Base-by-base conservation (phyloP, 2,888 invertebrate species). In the Koerneria pararmatus region DNA sequence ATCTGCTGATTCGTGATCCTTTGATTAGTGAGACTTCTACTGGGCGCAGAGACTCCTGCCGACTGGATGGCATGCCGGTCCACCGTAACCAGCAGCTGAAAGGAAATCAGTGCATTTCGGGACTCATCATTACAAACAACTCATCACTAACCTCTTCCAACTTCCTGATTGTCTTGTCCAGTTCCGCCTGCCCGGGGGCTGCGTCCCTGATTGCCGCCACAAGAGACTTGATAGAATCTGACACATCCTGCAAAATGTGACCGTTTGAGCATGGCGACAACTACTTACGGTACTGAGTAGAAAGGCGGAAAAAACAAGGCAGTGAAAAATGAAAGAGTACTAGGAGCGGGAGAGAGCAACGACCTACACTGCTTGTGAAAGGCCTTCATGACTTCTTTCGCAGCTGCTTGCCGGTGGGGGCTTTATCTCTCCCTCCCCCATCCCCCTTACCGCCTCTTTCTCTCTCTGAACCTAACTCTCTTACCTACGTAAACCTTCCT, bases 171-270 rank as follows among this genome's bases (percentile, higher is more conserved):
- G 91, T 92, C 0, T 88, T 87, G 56, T 91, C 90, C 84, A 97
- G 94, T 84, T 98, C 97, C 3, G 90, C 54, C 84, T 95, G 95
- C 0, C 97, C 97, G 0, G 97, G 97, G 0, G 95, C 94, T 79
- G 92, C 92, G 83, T 95, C 95, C 63, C 91, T 93, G 66, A 80
- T 80, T 72, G 92, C 91, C 19, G 92, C 89, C 3, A 95, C 94
- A 3, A 98, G 88, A 15, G 89, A 89, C 85, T 97, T 97, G 83
- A 98, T 95, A 34, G 93, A 91, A 84, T 97, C 95, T 0, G 95
- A 95, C 0, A 98, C 95, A 61, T 62, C 70, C 34, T 66, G 57
- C n/a, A n/a, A n/a, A n/a, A n/a, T n/a, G n/a, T n/a, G n/a, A n/a
- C n/a, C n/a, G n/a, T n/a, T n/a, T n/a, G n/a, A 89, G 90, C 84